A percentile compares a stretch with the other conserved stretches of the same genome.
These are phyloP conservation scores for Agelastica alni DNA, from an alignment of 2,888 invertebrate genomes.

Conservation along the genomic window DNA sequence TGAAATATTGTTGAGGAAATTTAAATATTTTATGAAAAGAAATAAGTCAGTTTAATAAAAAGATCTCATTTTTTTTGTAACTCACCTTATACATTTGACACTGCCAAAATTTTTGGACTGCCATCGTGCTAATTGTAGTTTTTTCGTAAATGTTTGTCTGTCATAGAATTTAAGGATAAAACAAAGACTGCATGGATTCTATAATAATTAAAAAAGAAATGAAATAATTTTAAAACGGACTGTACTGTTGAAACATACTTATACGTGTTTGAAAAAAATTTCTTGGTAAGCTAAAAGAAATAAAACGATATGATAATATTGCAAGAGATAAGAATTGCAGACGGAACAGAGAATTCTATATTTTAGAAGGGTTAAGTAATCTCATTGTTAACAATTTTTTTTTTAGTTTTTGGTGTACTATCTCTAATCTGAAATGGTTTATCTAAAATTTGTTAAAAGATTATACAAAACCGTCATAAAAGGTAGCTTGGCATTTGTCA, in stretches of 20 bases:
- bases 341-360: background rate
- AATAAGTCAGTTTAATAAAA: background rate
- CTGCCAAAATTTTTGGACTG: constrained; percentile 57
- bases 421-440: too few species aligned
- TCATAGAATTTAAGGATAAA: constrained; percentile 31
- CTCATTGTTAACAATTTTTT: constrained; percentile 5
- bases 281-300: constrained; percentile 20
- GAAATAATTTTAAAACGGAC: constrained; percentile 25
- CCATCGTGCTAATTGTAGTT: constrained; percentile 48
- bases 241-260: constrained; percentile 25
- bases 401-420: too few species aligned
- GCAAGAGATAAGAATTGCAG: constrained; percentile 9
- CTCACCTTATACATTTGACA: constrained; percentile 39
- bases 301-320: background rate
- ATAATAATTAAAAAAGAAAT: constrained; percentile 28
- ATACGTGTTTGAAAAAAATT: constrained; percentile 17
- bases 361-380: background rate
- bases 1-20: too few species aligned
- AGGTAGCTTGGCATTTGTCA: too few species aligned
- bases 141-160: constrained; percentile 42
- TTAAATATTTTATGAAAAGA: too few species aligned
- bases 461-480: too few species aligned
- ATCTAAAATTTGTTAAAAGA: too few species aligned
- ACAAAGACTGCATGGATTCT: constrained; percentile 48
- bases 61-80: constrained; percentile 12